Percentiles rank a stretch among this genome's conserved stretches.
phyloP scores from a whole-genome alignment of 2,888 invertebrate genomes.

The Pristionchus fissidentatus region DNA sequence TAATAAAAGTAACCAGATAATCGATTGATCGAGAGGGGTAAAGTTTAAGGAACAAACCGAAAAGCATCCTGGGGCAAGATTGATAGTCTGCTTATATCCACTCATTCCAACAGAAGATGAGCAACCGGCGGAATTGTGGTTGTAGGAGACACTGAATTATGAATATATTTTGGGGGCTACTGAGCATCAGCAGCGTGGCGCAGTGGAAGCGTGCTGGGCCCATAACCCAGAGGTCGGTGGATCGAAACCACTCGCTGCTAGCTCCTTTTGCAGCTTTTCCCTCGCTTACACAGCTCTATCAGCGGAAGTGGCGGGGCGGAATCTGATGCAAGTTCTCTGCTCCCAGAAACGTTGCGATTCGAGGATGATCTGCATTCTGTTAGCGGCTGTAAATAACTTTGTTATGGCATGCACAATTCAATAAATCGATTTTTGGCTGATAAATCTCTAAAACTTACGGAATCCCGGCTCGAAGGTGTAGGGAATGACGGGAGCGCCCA shows the following conservation, averaged over 20 bases:
- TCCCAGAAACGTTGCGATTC: slow-evolving; percentile 18
- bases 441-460: not conserved
- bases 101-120: slow-evolving; percentile 7
- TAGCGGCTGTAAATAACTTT: slow-evolving; percentile 2
- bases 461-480: slow-evolving; percentile 29
- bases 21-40: too few relatives aligned
- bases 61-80: slow-evolving; percentile 29
- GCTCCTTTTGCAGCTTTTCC: too few relatives aligned
- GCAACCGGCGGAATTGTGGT: not conserved
- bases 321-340: slow-evolving; percentile 17
- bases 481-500: slow-evolving; percentile 22
- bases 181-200: slow-evolving; percentile 83
- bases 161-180: too few relatives aligned
- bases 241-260: not conserved
- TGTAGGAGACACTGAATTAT: not conserved
- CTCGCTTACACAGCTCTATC: slow-evolving; percentile 25
- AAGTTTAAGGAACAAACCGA: not conserved
- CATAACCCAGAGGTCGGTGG: not conserved
- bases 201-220: slow-evolving; percentile 83
- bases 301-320: not conserved
- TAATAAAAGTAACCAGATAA: too few relatives aligned
- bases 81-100: slow-evolving; percentile 1
- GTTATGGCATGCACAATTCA: too few relatives aligned
- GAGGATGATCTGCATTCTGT: not conserved
- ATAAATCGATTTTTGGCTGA: not conserved